Percentiles rank a stretch among this genome's conserved stretches.
Evolutionary conservation across 35 echinoderm and acorn worm genomes (phyloP).

Genomic region (Ophiothrix spiculata): DNA sequence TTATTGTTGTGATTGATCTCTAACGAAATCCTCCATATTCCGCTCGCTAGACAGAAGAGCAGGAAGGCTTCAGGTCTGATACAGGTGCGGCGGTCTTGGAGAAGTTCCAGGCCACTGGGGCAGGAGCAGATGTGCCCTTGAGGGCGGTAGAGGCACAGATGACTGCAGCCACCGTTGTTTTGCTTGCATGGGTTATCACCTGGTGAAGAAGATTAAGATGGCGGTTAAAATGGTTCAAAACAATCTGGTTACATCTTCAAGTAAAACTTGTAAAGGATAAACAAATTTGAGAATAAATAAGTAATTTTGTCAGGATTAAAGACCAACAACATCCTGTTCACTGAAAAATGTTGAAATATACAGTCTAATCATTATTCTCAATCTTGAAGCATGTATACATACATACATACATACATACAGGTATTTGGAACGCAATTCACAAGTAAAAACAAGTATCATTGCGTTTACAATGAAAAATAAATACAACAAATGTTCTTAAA

Average conservation of each 20-base stretch:
- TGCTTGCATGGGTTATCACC: background rate
- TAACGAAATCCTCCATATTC: conserved; percentile 74
- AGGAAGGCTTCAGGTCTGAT: conserved; percentile 97
- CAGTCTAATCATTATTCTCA: no score
- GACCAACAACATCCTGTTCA: conserved; percentile 59
- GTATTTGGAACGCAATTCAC: no score
- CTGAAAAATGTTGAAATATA: no score
- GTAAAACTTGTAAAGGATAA: conserved; percentile 39
- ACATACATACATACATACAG: no score
- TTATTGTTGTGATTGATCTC: conserved; percentile 80
- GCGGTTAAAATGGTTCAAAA: conserved; percentile 66
- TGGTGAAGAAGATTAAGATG: conserved; percentile 14
- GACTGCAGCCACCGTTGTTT: background rate
- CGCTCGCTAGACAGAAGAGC: conserved; percentile 57
- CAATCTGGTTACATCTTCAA: conserved; percentile 73
- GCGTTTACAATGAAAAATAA: no score
- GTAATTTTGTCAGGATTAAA: conserved; percentile 63
- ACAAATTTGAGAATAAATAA: conserved; percentile 83
- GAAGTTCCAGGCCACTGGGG: conserved; percentile 76
- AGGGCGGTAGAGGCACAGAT: conserved; percentile 64
- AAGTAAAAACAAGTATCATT: no score
- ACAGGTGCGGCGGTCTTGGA: conserved; percentile 61
- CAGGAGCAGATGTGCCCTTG: conserved; percentile 69
- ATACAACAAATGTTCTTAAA: no score
- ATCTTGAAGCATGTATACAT: no score